A percentile compares a stretch with the other conserved stretches of the same genome.
phyloP scores from a whole-genome alignment of 2,888 invertebrate genomes.

The Pyrocoelia pectoralis region DNA sequence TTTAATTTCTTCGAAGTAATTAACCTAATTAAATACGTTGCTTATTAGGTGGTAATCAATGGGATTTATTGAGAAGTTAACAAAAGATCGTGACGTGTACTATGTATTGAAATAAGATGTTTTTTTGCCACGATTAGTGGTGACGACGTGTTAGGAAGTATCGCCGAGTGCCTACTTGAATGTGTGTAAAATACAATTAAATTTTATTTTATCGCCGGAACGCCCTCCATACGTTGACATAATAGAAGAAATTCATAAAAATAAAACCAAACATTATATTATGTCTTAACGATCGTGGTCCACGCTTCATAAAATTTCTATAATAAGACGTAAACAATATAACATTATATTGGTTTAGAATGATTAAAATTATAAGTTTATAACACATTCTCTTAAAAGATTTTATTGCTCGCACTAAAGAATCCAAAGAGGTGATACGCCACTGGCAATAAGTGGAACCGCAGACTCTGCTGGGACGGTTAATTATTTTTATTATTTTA shows the following conservation, averaged over 20 bases:
- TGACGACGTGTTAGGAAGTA: not conserved
- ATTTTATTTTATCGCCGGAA: slow-evolving; percentile 30
- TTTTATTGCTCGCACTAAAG: slow-evolving; percentile 11
- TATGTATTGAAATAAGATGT: not conserved
- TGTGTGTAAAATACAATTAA: slow-evolving; percentile 7
- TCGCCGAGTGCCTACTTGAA: not conserved
- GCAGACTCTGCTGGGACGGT: slow-evolving; percentile 51
- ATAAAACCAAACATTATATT: slow-evolving; percentile 28
- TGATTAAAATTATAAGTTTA: slow-evolving; percentile 23
- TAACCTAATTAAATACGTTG: slow-evolving; percentile 22
- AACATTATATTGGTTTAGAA: slow-evolving; percentile 9
- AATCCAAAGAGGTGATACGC: slow-evolving; percentile 26
- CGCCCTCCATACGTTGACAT: slow-evolving; percentile 28
- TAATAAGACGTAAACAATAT: slow-evolving; percentile 29
- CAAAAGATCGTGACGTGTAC: not conserved
- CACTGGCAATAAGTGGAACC: slow-evolving; percentile 33
- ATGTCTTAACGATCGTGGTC: slow-evolving; percentile 26
- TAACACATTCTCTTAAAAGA: slow-evolving; percentile 10
- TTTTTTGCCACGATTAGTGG: not conserved
- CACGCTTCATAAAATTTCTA: slow-evolving; percentile 31
- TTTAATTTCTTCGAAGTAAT: slow-evolving; percentile 23
- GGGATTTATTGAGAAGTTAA: not conserved
- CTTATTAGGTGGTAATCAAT: slow-evolving; percentile 11
- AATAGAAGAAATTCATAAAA: slow-evolving; percentile 30
- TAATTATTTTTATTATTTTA: slow-evolving; percentile 62